phyloP scores from a whole-genome alignment of 2,888 invertebrate species.

The Rhamphomyia laevipes region DNA sequence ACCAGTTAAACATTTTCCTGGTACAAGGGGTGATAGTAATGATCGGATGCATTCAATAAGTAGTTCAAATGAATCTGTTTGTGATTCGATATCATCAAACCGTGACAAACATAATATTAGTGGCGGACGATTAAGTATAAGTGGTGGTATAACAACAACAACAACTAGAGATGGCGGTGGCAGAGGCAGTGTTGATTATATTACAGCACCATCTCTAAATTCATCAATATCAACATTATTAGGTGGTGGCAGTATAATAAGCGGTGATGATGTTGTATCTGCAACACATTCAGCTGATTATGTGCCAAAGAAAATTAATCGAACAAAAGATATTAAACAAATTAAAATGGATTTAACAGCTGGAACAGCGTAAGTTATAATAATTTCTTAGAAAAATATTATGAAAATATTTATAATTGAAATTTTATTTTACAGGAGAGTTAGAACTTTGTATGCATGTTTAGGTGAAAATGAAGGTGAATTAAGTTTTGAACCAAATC shows the following conservation, averaged over 20 bases:
- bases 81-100: slow-evolving; percentile 51
- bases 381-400: not conserved
- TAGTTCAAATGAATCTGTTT: slow-evolving; percentile 78
- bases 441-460: slow-evolving; percentile 90
- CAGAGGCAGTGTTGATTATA: slow-evolving; percentile 30
- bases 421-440: slow-evolving; percentile 50
- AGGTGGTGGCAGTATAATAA: slow-evolving; percentile 18
- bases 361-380: slow-evolving; percentile 32
- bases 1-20: slow-evolving; percentile 29
- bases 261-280: slow-evolving; percentile 11
- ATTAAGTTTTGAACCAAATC: slow-evolving; percentile 95
- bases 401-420: slow-evolving; percentile 1
- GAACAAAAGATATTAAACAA: slow-evolving; percentile 39
- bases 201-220: slow-evolving; percentile 27
- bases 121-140: slow-evolving; percentile 28
- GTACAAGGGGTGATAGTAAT: slow-evolving; percentile 27
- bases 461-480: slow-evolving; percentile 94
- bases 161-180: slow-evolving; percentile 11
- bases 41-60: slow-evolving; percentile 45
- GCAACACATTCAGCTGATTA: slow-evolving; percentile 23
- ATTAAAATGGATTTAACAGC: slow-evolving; percentile 34
- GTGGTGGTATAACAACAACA: slow-evolving; percentile 8
- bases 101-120: slow-evolving; percentile 35
- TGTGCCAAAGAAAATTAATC: slow-evolving; percentile 46
- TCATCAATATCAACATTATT: slow-evolving; percentile 29